phyloP scores from a whole-genome alignment of 2,888 invertebrate genomes.

The Bimastos eiseni region DNA sequence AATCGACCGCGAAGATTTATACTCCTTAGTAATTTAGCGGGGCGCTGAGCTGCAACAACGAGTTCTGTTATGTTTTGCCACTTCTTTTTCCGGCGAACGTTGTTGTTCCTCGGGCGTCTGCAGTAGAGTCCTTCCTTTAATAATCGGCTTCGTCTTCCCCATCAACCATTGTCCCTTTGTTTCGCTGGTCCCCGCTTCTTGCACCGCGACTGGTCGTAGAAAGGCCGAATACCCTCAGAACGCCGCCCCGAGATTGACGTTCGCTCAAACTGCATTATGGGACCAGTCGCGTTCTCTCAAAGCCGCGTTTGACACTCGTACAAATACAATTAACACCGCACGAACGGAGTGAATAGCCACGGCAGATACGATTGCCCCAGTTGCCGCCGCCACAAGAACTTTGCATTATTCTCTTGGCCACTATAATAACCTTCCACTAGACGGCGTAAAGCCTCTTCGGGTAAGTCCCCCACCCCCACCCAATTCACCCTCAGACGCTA shows the following conservation, averaged over 20 bases:
- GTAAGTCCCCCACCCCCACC: not conserved
- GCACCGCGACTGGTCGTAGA: not conserved
- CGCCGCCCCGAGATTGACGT: conserved; percentile 13
- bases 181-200: not conserved
- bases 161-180: not conserved
- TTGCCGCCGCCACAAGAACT: not conserved
- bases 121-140: not conserved
- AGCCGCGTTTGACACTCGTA: conserved; percentile 19
- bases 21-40: not conserved
- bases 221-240: not conserved
- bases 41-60: not conserved
- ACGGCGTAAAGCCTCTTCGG: not conserved
- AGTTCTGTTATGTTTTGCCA: not conserved
- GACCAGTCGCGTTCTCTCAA: not conserved
- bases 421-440: conserved; percentile 20
- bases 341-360: not conserved
- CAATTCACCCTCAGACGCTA: not conserved
- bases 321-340: conserved; percentile 15
- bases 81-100: not conserved
- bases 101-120: not conserved
- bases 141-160: not conserved
- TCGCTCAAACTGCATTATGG: not conserved
- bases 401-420: not conserved
- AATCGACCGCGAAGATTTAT: not conserved
- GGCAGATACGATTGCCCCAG: not conserved